These are phyloP conservation scores for Porites lobata DNA, from an alignment of 92 coral and sea anemone species.

Conservation along the genomic window DNA sequence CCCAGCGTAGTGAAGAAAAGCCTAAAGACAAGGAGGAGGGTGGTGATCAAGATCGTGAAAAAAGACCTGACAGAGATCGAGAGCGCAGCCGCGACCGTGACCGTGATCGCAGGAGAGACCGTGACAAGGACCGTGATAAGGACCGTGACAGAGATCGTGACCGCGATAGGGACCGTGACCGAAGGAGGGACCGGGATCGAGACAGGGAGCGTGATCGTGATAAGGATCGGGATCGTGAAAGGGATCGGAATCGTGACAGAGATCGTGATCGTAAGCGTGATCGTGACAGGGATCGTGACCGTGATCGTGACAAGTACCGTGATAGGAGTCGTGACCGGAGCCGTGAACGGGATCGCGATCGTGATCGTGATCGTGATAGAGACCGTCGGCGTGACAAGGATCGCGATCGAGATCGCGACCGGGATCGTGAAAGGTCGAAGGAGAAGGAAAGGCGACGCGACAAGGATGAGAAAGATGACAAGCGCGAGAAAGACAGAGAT, in stretches of 20 bases:
- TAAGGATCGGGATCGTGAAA: conserved; percentile 60
- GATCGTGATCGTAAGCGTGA: conserved; percentile 72
- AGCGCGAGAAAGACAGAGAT: conserved; percentile 34
- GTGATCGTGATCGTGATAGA: conserved; percentile 35
- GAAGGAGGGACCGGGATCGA: conserved; percentile 43
- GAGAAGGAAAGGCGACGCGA: conserved; percentile 64
- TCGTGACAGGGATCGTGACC: conserved; percentile 63
- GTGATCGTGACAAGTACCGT: conserved; percentile 58
- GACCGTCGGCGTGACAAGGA: conserved; percentile 58
- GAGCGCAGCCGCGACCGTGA: conserved; percentile 68
- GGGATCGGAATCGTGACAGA: conserved; percentile 59
- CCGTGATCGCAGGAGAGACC: conserved; percentile 28
- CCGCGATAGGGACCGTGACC: conserved; percentile 64
- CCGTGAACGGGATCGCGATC: conserved; percentile 65
- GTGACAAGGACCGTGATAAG: conserved; percentile 58
- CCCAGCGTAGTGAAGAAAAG: conserved; percentile 14
- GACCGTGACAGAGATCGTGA: conserved; percentile 68
- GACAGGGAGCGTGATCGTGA: conserved; percentile 51
- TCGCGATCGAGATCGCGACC: conserved; percentile 69
- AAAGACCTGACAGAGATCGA: conserved; percentile 60
- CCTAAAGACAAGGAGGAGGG: conserved; percentile 34
- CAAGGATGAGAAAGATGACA: conserved; percentile 38
- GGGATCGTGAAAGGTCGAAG: conserved; percentile 74
- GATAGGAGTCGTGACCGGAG: conserved; percentile 44
- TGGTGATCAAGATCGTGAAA: conserved; percentile 55